Conservation (phyloP, 2,797 vertebrate species). For the Pseudochaenichthys georgianus region DNA sequence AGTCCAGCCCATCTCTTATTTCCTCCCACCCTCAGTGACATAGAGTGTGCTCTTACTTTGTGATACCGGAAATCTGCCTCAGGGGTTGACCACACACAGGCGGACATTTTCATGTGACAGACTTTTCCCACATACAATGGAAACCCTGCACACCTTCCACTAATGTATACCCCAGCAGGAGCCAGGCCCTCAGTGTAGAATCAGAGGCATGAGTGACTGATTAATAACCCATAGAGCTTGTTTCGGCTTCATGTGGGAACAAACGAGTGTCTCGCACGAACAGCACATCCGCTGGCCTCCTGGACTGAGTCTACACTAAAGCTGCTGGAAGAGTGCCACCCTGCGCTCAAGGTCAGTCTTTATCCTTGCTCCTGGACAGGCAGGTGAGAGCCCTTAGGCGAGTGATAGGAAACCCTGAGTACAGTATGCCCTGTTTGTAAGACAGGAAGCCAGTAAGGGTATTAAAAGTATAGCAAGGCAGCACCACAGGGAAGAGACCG, state of each 20-base stretch:
- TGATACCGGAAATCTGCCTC: slow-evolving; percentile 42
- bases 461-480: slow-evolving; percentile 52
- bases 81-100: slow-evolving; percentile 14
- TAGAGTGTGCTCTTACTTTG: slow-evolving; percentile 37
- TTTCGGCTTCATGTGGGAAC: too few species aligned
- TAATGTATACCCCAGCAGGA: slow-evolving; percentile 35
- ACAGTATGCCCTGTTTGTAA: slow-evolving; percentile 49
- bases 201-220: slow-evolving; percentile 33
- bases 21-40: slow-evolving; percentile 38
- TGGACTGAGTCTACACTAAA: slow-evolving; percentile 42
- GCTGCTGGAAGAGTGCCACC: slow-evolving; percentile 41
- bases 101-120: slow-evolving; percentile 46
- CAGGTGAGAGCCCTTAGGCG: slow-evolving; percentile 50
- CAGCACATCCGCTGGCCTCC: slow-evolving; percentile 31
- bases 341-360: slow-evolving; percentile 40
- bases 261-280: slow-evolving; percentile 16
- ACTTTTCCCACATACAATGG: slow-evolving; percentile 30
- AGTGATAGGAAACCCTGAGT: slow-evolving; percentile 41
- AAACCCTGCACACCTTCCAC: slow-evolving; percentile 32
- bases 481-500: slow-evolving; percentile 54
- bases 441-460: slow-evolving; percentile 47
- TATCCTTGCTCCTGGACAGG: slow-evolving; percentile 47
- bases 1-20: slow-evolving; percentile 42
- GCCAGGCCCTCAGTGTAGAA: slow-evolving; percentile 30
- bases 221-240: slow-evolving; percentile 68